phyloP scores from a whole-genome alignment of 2,888 invertebrate species.

The Apotomis capreana region DNA sequence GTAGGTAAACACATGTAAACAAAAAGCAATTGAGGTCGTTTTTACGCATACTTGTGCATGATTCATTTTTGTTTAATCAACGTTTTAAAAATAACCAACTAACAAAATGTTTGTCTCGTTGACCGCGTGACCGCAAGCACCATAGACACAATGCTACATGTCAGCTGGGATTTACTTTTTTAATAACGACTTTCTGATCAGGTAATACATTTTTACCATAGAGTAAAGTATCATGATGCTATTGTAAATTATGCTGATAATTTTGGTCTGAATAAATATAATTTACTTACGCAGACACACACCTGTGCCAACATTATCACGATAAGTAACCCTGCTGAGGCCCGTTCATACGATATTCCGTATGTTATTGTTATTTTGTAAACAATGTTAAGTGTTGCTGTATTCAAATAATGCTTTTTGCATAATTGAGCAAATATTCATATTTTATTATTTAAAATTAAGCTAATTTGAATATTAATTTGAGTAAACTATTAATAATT shows the following conservation, averaged over 20 bases:
- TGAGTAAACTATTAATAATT: too few relatives aligned
- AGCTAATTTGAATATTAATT: not conserved
- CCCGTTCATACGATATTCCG: constrained; percentile 52
- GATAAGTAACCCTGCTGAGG: constrained; percentile 63
- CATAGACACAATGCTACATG: constrained; percentile 22
- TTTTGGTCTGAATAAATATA: constrained; percentile 65
- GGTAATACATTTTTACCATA: constrained; percentile 26
- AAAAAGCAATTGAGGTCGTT: constrained; percentile 56
- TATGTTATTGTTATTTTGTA: constrained; percentile 50
- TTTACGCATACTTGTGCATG: constrained; percentile 59
- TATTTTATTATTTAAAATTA: not conserved
- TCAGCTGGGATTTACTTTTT: constrained; percentile 25
- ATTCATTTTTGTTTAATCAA: constrained; percentile 52
- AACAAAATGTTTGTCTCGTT: constrained; percentile 34
- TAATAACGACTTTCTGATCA: constrained; percentile 20
- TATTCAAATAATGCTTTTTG: constrained; percentile 19
- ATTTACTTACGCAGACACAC: constrained; percentile 55
- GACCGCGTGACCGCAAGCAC: constrained; percentile 25
- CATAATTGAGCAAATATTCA: constrained; percentile 11
- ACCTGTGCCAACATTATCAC: constrained; percentile 66
- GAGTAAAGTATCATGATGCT: constrained; percentile 30
- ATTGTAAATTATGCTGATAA: constrained; percentile 52
- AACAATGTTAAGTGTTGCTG: constrained; percentile 48
- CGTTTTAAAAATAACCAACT: constrained; percentile 46
- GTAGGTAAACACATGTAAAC: constrained; percentile 53